These are phyloP conservation scores for Columba livia DNA, from an alignment of 2,113 vertebrate species.

Conservation along the genomic window DNA sequence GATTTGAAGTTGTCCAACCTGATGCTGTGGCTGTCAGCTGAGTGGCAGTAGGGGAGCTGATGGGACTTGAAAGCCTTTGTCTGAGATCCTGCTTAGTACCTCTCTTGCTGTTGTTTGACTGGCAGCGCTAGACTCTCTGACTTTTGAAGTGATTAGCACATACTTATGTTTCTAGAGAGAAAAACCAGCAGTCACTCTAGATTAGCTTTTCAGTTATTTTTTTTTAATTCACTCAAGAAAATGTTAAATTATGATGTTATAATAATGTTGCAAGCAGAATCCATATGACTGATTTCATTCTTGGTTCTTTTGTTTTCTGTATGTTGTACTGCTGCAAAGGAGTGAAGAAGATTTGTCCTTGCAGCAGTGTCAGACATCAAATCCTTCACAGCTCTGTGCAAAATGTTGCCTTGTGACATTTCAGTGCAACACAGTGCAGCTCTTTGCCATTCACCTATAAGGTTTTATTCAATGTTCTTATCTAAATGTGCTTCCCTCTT, in stretches of 20 bases:
- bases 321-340: background rate
- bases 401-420: background rate
- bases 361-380: background rate
- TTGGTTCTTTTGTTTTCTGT: background rate
- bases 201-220: background rate
- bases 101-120: background rate
- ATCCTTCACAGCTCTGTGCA: background rate
- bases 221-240: background rate
- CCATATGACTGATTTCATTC: background rate
- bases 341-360: background rate
- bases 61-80: background rate
- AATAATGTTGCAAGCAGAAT: background rate
- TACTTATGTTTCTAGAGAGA: background rate
- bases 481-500: background rate
- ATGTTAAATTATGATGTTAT: background rate
- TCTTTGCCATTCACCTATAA: background rate
- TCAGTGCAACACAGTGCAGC: background rate
- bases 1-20: background rate
- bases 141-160: background rate
- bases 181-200: background rate
- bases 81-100: background rate
- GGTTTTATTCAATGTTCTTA: background rate
- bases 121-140: background rate
- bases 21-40: fast-evolving
- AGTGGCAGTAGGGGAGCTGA: background rate